Percentiles rank a stretch among this genome's conserved stretches.
These are phyloP conservation scores for Heterodera schachtii DNA, from an alignment of 1,140 invertebrate genomes.

Conservation along the genomic window DNA sequence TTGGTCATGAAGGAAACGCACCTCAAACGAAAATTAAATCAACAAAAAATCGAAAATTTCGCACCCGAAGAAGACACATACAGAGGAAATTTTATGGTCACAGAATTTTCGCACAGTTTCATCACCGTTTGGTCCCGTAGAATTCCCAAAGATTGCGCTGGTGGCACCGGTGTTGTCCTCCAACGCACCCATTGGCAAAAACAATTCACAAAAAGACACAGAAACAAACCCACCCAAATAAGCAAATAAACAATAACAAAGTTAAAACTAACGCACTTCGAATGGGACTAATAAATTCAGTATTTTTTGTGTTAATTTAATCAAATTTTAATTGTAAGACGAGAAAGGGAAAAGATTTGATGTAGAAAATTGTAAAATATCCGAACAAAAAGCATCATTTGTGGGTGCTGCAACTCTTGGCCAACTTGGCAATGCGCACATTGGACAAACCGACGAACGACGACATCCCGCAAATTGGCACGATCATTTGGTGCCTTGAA, in stretches of 20 bases:
- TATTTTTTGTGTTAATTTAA: too few relatives aligned
- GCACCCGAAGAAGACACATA: background rate
- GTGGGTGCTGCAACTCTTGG: background rate
- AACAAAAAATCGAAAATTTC: background rate
- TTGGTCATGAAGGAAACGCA: constrained; percentile 25
- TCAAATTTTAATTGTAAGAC: too few relatives aligned
- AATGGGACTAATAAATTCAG: too few relatives aligned
- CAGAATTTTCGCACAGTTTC: background rate
- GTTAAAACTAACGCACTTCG: too few relatives aligned
- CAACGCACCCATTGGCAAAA: background rate
- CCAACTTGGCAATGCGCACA: background rate
- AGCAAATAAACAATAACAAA: background rate
- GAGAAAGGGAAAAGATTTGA: too few relatives aligned
- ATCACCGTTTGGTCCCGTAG: background rate
- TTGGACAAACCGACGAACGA: background rate
- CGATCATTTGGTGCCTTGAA: background rate
- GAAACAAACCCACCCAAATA: background rate
- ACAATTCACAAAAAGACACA: background rate
- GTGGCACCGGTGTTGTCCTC: background rate
- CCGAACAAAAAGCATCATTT: too few relatives aligned
- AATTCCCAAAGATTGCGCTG: background rate
- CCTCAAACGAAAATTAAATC: background rate
- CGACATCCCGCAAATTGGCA: background rate
- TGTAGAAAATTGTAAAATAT: too few relatives aligned
- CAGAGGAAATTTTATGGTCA: background rate